Conservation (phyloP, 2,888 invertebrate genomes). For the Nyleta sp. region DNA sequence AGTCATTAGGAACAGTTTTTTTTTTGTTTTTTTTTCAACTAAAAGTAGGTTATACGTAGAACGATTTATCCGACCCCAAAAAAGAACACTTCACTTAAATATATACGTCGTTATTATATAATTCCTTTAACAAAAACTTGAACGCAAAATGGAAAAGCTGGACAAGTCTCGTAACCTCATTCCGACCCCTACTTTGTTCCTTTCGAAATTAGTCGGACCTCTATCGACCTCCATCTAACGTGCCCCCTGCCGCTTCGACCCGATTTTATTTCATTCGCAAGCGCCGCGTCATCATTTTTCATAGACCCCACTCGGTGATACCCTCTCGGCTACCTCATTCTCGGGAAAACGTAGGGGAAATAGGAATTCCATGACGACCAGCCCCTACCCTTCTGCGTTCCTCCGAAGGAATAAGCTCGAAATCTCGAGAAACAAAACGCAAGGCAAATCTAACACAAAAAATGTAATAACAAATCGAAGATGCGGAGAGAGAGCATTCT, state of each 20-base stretch:
- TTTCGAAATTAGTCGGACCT: conserved; percentile 62
- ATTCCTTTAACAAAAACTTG: background rate
- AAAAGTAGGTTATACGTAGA: conserved; percentile 12
- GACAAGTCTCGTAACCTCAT: conserved; percentile 23
- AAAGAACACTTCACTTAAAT: background rate
- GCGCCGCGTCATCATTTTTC: conserved; percentile 82
- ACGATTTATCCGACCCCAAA: conserved; percentile 11
- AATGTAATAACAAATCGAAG: conserved; percentile 49
- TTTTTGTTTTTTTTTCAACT: background rate
- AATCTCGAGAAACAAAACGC: conserved; percentile 56
- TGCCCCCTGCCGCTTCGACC: conserved; percentile 68
- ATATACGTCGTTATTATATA: background rate
- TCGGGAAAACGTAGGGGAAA: conserved; percentile 58
- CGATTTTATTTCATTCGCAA: conserved; percentile 81
- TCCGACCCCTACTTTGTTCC: conserved; percentile 40
- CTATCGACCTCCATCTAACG: conserved; percentile 65
- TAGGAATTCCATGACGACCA: conserved; percentile 64
- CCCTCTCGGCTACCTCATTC: conserved; percentile 59
- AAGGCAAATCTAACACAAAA: conserved; percentile 25
- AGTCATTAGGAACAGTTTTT: conserved; percentile 35
- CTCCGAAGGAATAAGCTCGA: conserved; percentile 57
- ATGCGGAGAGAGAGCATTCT: background rate
- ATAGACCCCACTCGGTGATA: conserved; percentile 72
- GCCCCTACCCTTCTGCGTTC: conserved; percentile 63
- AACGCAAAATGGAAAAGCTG: background rate